Conservation (phyloP, 92 coral and sea anemone species). For the Phenganax subtilis region DNA sequence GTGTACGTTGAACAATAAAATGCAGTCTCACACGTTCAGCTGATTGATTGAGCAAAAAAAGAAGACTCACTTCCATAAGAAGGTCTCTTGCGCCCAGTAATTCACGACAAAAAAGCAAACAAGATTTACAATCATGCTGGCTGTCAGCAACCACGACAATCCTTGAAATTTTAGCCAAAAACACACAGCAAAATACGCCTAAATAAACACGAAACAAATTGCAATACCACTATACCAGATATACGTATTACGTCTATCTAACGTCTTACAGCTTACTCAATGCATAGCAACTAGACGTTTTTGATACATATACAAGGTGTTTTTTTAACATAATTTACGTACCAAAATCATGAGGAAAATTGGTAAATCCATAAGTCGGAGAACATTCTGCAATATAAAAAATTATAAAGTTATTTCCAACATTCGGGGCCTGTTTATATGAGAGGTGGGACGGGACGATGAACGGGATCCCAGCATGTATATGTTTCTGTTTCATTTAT, state of each 20-base stretch:
- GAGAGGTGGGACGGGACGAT: too few relatives aligned
- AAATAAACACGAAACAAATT: not conserved
- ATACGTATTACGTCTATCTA: not conserved
- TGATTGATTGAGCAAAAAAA: not conserved
- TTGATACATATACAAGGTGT: too few relatives aligned
- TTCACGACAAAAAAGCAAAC: conserved; percentile 75
- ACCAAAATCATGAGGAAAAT: conserved; percentile 71
- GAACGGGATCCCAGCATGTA: too few relatives aligned
- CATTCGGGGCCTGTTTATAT: too few relatives aligned
- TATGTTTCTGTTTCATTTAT: too few relatives aligned
- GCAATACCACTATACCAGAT: not conserved
- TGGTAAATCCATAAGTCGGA: conserved; percentile 89
- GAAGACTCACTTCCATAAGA: conserved; percentile 77
- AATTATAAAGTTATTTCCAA: not conserved
- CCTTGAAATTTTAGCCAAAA: conserved; percentile 89
- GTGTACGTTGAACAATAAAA: not conserved
- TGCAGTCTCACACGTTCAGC: not conserved
- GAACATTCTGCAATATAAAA: conserved; percentile 61
- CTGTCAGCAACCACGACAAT: conserved; percentile 75
- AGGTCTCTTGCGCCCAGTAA: conserved; percentile 69
- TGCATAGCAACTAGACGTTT: too few relatives aligned
- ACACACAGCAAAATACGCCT: conserved; percentile 78
- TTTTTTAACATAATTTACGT: conserved; percentile 33
- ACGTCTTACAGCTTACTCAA: not conserved
- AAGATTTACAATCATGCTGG: conserved; percentile 57